These are phyloP conservation scores for Anneissia japonica DNA, from an alignment of 35 echinoderm and acorn worm species.

Conservation along the genomic window DNA sequence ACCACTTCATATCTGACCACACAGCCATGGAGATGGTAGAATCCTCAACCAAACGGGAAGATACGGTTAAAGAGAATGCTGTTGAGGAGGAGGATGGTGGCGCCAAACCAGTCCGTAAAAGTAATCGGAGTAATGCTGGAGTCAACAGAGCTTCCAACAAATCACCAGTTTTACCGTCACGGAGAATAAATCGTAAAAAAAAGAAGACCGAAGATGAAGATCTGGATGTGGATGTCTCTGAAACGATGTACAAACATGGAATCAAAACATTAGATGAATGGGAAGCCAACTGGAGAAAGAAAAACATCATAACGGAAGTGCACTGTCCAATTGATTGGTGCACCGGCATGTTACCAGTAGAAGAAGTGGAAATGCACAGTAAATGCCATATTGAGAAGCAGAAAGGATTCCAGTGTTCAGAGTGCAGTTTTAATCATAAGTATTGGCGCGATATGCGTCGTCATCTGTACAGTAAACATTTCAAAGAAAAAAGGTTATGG, in stretches of 20 bases:
- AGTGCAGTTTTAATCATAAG: neutral
- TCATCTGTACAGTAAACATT: neutral
- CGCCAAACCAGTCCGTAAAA: conserved; percentile 1
- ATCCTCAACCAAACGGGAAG: neutral
- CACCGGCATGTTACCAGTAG: neutral
- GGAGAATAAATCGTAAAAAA: neutral
- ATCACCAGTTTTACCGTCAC: neutral
- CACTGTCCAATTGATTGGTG: neutral
- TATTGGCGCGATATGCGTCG: neutral
- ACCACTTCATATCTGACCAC: conserved; percentile 57
- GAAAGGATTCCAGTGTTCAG: neutral
- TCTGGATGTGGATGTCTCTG: neutral
- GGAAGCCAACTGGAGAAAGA: conserved; percentile 6
- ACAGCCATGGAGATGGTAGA: conserved; percentile 42
- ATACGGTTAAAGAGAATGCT: conserved; percentile 2
- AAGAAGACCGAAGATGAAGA: neutral
- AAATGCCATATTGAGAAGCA: neutral
- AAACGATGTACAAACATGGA: neutral
- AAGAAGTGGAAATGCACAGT: neutral
- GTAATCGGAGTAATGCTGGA: conserved; percentile 18
- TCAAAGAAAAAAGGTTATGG: neutral
- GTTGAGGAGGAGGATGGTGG: conserved; percentile 22
- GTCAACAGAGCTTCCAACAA: conserved; percentile 21
- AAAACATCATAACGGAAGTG: neutral
- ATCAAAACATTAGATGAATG: neutral